Evolutionary conservation across 1,140 invertebrate species (phyloP), one percentile per base, ranked within the genome.

Genomic region (Littorina saxatilis): DNA sequence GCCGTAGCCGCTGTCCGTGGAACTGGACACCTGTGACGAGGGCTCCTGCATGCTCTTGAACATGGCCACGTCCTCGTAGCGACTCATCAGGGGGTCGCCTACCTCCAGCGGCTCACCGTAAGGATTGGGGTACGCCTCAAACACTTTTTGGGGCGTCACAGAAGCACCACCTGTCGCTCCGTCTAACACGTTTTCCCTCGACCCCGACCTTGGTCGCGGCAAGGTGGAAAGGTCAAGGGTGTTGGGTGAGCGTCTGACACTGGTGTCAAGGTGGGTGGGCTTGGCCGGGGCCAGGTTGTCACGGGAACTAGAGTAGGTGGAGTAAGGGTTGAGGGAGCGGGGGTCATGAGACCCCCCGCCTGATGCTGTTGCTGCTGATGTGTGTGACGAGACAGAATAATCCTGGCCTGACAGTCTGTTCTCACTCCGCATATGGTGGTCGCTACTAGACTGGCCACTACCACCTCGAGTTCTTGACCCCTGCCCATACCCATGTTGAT

Each of bases 1-100:
- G 7, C 85, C 86, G 79, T 91, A 91, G 20, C 91, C 90, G 85
- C 90, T 91, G 73, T 92, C 91, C 63, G 90, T 89, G 13, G 90
- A 91, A 81, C 91, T 91, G 13, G 91, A 91, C 27, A 91, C 88
- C 58, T 91, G 90, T 15, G 91, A 91, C 0, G 85, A 79, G 1
- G 90, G 90, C 43, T 91, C 89, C n/a, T 80, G 84, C 37, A 29
- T 39, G 63, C 75, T 85, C 84, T 91, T 90, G 79, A 86, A 90
- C 79, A 87, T 86, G 9, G 87, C 87, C 32, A 90, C 83, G 63
- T 92, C 91, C 35, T 91, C 90, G 83, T 87, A 90, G 1, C 80
- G 79, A 5, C 80, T 86, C 79, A 86, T 85, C 2, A 83, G 37
- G 4, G 83, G 86, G 47, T 84, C 82, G 15, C 79, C 82, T 37